Conservation (phyloP, 2,888 invertebrate genomes). For the Sarcophaga rosellei region DNA sequence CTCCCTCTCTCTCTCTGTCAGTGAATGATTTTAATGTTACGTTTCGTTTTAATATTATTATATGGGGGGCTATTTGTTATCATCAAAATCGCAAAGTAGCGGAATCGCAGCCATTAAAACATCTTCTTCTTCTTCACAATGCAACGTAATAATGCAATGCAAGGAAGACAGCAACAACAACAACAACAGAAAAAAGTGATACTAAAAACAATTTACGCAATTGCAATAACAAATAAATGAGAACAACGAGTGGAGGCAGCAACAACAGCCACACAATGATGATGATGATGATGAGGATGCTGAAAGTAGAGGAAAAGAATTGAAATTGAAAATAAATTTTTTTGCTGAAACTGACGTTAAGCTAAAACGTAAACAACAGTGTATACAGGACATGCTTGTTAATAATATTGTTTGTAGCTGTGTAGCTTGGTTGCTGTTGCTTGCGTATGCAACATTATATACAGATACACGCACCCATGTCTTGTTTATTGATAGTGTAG, state of each 20-base stretch:
- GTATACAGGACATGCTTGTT: slow-evolving; percentile 26
- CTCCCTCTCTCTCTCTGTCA: background rate
- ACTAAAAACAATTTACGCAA: slow-evolving; percentile 69
- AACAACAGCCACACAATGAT: background rate
- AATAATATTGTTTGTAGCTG: slow-evolving; percentile 17
- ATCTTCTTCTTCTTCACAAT: slow-evolving; percentile 68
- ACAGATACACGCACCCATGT: background rate
- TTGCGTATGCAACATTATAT: slow-evolving; percentile 11
- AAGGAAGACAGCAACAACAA: too few species aligned
- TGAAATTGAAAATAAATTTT: slow-evolving; percentile 28
- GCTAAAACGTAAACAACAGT: slow-evolving; percentile 35
- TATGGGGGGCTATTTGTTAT: slow-evolving; percentile 57
- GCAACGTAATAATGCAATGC: slow-evolving; percentile 46
- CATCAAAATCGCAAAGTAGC: slow-evolving; percentile 60
- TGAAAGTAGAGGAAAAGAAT: slow-evolving; percentile 19
- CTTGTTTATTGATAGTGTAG: background rate
- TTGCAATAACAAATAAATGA: slow-evolving; percentile 67
- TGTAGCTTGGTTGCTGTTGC: slow-evolving; percentile 17
- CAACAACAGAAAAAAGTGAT: slow-evolving; percentile 37
- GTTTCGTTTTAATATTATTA: slow-evolving; percentile 41
- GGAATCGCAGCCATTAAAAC: slow-evolving; percentile 66
- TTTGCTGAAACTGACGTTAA: slow-evolving; percentile 33
- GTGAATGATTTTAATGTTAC: background rate
- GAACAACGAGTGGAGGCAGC: slow-evolving; percentile 29
- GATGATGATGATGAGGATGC: background rate